These are phyloP conservation scores for Leucophenga varia DNA, from an alignment of 1,140 invertebrate genomes.

Conservation along the genomic window DNA sequence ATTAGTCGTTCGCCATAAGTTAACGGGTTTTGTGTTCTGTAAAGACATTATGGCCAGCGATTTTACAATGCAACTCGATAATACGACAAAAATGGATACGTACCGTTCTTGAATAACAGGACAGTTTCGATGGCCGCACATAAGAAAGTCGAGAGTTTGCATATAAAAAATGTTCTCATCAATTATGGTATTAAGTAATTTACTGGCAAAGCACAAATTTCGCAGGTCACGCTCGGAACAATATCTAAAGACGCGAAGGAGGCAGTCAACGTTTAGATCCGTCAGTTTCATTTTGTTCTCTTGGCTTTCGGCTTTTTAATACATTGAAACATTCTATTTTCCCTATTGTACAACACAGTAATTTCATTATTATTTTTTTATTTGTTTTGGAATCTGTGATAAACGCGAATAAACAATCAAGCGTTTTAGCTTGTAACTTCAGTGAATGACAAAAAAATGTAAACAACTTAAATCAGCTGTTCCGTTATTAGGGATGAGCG, in stretches of 20 bases:
- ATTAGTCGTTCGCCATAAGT: slow-evolving; percentile 34
- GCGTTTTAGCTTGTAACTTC: no score
- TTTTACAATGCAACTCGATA: not conserved
- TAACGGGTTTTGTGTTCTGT: slow-evolving; percentile 23
- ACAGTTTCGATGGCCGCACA: slow-evolving; percentile 39
- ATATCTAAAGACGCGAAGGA: slow-evolving; percentile 35
- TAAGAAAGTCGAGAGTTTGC: slow-evolving; percentile 30
- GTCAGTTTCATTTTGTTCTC: slow-evolving; percentile 26
- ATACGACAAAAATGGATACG: not conserved
- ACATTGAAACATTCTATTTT: no score
- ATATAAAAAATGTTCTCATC: slow-evolving; percentile 30
- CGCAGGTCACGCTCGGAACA: slow-evolving; percentile 34
- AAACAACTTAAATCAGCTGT: no score
- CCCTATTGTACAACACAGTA: no score
- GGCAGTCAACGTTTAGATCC: slow-evolving; percentile 41
- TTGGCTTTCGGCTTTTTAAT: no score
- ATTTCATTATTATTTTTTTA: no score
- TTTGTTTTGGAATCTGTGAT: no score
- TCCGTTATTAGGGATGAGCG: no score
- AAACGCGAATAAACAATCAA: no score
- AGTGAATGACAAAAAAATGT: no score
- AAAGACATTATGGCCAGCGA: not conserved
- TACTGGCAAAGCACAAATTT: slow-evolving; percentile 24
- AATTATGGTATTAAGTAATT: slow-evolving; percentile 26
- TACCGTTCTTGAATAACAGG: slow-evolving; percentile 31